phyloP scores from a whole-genome alignment of 2,888 invertebrate species.

The Yponomeuta cagnagella region DNA sequence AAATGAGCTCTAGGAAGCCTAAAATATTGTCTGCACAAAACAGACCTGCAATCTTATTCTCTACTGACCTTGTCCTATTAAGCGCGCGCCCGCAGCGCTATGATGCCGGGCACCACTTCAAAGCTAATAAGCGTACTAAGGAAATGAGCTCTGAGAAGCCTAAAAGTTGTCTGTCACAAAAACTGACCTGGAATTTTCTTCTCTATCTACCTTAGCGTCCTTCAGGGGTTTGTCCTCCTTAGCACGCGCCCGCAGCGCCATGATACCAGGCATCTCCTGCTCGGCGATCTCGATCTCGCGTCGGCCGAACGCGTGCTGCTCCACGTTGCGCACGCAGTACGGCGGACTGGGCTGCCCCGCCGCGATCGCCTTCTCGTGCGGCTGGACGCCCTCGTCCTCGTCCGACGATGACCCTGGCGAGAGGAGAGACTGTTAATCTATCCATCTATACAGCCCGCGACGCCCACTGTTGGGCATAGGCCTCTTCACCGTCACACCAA shows the following conservation, averaged over 20 bases:
- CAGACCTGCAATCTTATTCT: no score
- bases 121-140: no score
- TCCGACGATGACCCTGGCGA: conserved; percentile 93
- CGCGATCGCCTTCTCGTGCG: conserved; percentile 93
- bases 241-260: conserved; percentile 94
- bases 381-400: conserved; percentile 89
- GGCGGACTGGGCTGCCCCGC: conserved; percentile 89
- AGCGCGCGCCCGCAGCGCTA: no score
- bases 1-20: no score
- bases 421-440: neutral
- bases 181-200: neutral
- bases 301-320: conserved; percentile 94
- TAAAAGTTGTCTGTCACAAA: no score
- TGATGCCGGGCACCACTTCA: no score
- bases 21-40: no score
- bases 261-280: conserved; percentile 99
- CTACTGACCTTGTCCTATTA: no score
- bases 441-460: no score
- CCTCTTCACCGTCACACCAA: no score
- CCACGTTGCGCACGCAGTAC: conserved; percentile 96
- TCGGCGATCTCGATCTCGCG: conserved; percentile 98
- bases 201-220: conserved; percentile 83
- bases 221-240: conserved; percentile 95
- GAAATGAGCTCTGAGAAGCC: no score
- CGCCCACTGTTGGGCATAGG: no score